phyloP scores from a whole-genome alignment of 2,113 vertebrate genomes.

The Nansenia antarctica region DNA sequence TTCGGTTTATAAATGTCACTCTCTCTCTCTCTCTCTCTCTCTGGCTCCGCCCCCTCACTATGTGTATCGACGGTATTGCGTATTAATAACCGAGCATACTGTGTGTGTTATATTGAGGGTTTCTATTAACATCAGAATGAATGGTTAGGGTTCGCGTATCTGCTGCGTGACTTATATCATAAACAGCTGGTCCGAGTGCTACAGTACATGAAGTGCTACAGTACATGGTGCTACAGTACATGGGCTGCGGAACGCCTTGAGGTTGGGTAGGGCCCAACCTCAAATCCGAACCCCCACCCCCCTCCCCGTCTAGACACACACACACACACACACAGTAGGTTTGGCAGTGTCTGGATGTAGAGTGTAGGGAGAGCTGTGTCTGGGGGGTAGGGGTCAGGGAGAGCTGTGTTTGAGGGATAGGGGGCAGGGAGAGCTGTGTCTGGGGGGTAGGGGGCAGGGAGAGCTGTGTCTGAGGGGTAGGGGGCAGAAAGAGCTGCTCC shows the following conservation, averaged over 20 bases:
- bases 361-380: no score
- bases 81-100: slow-evolving; percentile 48
- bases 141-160: not conserved
- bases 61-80: not conserved
- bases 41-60: slow-evolving; percentile 39
- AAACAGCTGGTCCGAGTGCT: slow-evolving; percentile 64
- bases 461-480: not conserved
- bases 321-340: no score
- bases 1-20: slow-evolving; percentile 36
- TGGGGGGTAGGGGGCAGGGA: not conserved
- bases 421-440: not conserved
- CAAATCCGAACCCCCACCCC: no score
- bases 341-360: no score
- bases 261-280: slow-evolving; percentile 52
- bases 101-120: slow-evolving; percentile 28
- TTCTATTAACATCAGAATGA: slow-evolving; percentile 17
- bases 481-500: not conserved
- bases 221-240: no score
- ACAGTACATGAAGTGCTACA: no score
- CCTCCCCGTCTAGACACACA: no score
- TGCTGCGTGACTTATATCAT: slow-evolving; percentile 11
- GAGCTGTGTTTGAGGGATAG: no score
- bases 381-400: no score
- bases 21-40: no score
- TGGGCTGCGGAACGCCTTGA: no score